Evolutionary conservation across 2,888 invertebrate species (phyloP), one percentile per base, ranked within the genome.

Genomic region (Diplazon laetatorius): DNA sequence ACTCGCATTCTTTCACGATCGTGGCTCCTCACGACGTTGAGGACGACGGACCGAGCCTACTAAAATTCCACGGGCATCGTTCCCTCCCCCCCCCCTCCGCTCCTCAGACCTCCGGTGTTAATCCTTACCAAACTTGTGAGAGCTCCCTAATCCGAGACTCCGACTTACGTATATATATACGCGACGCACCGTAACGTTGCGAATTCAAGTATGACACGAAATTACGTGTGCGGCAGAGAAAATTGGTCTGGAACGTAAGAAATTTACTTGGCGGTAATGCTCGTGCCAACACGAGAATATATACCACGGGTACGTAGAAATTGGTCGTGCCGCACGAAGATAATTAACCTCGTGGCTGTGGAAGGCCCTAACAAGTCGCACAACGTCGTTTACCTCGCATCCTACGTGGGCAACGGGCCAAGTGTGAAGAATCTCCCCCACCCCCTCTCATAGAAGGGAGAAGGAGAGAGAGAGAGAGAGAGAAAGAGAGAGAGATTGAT

Each of bases 361-460:
- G 62, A 69, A 81, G 78, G 72, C 63, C 78, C 82, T 84, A 84
- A 85, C 84, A 81, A 86, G 85, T 85, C 82, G 83, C 84, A 84
- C 84, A 83, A 87, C 81, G 84, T 80, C 62, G 37, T 59, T 63
- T 42, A 50, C 63, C 63, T 69, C 42, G 44, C 63, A 62, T 57
- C 60, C 52, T 22, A 57, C 22, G 18, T 20, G 80, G 79, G 76
- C 80, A 84, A 69, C 42, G 57, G 30, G 46, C 30, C 30, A 30
- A 30, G 30, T 30, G 30, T 6, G 6, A 30, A 30, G 4, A 2
- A 6, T 6, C 30, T 30, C 30, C 30, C 6, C 30, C 30, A 30
- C 4, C 30, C 30, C 30, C 30, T 6, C 12, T 35, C n/a, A 10
- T n/a, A 4, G 12, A 59, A 48, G 48, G 4, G 48, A 42, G 30